phyloP scores from a whole-genome alignment of 2,797 vertebrate species.

The Numenius phaeopus region DNA sequence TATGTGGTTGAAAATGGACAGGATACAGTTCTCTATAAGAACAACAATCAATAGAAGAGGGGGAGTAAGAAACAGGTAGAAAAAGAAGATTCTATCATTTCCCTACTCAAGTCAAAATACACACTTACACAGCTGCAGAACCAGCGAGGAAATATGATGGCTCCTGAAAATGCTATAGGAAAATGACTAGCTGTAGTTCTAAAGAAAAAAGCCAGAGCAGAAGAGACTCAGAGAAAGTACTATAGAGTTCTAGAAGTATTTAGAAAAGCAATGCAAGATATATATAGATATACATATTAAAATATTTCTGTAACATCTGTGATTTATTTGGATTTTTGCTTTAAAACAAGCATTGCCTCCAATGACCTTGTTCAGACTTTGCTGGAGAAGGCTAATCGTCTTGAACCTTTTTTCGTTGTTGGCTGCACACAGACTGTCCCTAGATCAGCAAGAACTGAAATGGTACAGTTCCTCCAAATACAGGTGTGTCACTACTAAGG shows the following conservation, averaged over 20 bases:
- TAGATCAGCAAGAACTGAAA: neutral
- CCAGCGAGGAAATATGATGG: rapidly evolving
- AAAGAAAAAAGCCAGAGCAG: neutral
- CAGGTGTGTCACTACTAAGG: neutral
- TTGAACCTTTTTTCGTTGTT: neutral
- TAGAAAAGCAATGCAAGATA: neutral
- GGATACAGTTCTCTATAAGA: neutral
- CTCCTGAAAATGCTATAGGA: neutral
- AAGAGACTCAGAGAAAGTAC: neutral
- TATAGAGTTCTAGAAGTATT: neutral
- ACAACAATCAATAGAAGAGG: neutral
- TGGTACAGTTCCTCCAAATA: neutral
- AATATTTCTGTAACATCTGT: neutral
- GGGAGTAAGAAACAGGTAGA: neutral
- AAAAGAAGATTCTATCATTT: neutral
- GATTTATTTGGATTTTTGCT: neutral
- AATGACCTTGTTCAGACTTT: neutral
- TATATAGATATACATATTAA: neutral
- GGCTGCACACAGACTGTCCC: neutral
- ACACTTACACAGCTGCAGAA: neutral
- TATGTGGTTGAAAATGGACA: neutral
- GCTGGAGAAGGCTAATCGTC: neutral
- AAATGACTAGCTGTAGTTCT: neutral
- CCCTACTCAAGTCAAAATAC: neutral
- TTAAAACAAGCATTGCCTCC: neutral